Evolutionary conservation across 2,113 vertebrate genomes (phyloP).

Genomic region (Oceanites oceanicus): DNA sequence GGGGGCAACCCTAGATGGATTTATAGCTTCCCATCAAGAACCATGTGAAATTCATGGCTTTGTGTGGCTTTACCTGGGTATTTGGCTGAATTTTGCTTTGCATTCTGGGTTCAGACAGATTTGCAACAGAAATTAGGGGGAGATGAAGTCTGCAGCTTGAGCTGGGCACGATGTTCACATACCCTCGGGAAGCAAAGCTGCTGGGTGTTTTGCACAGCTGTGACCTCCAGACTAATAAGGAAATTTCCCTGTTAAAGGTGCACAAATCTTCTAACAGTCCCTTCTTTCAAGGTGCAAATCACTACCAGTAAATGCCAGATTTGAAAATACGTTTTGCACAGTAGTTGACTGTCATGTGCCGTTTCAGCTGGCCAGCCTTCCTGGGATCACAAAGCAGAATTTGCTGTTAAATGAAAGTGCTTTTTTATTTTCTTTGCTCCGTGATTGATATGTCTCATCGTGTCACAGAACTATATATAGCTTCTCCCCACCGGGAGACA

Average conservation of each 20-base stretch:
- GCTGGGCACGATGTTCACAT: background rate
- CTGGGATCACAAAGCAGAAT: background rate
- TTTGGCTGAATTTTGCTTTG: background rate
- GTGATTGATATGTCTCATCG: background rate
- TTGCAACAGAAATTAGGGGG: background rate
- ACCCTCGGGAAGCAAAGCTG: background rate
- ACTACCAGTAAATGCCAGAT: background rate
- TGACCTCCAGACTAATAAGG: background rate
- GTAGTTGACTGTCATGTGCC: background rate
- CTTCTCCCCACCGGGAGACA: background rate
- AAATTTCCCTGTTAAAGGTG: background rate
- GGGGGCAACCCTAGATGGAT: background rate
- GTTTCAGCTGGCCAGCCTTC: background rate
- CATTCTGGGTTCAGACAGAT: background rate
- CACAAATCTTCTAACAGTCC: background rate
- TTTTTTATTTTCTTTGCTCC: slow-evolving; percentile 2
- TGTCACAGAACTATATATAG: background rate
- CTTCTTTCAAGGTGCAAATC: background rate
- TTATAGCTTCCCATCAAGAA: background rate
- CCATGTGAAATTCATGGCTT: background rate
- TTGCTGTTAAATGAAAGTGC: background rate
- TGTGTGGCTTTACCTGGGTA: background rate
- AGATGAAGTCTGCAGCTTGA: background rate
- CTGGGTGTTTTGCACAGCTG: background rate
- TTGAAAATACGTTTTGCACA: background rate